Percentiles rank a stretch among this genome's conserved stretches.
Conservation (phyloP, 2,113 vertebrate species). For the Scytalopus superciliaris region DNA sequence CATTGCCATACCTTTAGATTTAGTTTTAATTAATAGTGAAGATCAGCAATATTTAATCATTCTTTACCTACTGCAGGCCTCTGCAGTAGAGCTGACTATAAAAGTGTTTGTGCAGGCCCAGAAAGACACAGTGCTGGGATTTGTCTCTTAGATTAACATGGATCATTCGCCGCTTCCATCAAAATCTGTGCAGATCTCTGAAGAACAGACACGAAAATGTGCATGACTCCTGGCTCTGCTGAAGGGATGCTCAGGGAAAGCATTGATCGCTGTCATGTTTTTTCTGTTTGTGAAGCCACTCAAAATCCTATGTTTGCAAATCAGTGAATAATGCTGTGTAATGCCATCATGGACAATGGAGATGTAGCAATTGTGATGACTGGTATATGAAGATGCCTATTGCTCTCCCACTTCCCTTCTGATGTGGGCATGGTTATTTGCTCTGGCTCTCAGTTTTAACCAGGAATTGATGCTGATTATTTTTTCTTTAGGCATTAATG, state of each 20-base stretch:
- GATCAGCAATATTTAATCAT: not conserved
- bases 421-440: not conserved
- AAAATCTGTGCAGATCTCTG: not conserved
- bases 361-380: not conserved
- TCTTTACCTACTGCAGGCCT: not conserved
- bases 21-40: not conserved
- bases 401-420: not conserved
- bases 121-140: not conserved
- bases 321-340: not conserved
- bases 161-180: not conserved
- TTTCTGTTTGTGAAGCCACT: not conserved
- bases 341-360: not conserved
- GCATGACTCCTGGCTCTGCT: not conserved
- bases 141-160: accelerated
- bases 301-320: not conserved
- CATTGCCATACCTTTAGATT: not conserved
- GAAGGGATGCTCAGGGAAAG: not conserved
- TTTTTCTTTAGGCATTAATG: not conserved
- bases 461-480: not conserved
- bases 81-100: not conserved
- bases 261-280: not conserved
- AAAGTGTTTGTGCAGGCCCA: not conserved
- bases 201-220: not conserved
- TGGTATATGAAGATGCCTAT: not conserved
- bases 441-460: not conserved